Percentiles rank a stretch among this genome's conserved stretches.
Conservation (phyloP, 2,797 vertebrate genomes). For the Neoniphon sammara region DNA sequence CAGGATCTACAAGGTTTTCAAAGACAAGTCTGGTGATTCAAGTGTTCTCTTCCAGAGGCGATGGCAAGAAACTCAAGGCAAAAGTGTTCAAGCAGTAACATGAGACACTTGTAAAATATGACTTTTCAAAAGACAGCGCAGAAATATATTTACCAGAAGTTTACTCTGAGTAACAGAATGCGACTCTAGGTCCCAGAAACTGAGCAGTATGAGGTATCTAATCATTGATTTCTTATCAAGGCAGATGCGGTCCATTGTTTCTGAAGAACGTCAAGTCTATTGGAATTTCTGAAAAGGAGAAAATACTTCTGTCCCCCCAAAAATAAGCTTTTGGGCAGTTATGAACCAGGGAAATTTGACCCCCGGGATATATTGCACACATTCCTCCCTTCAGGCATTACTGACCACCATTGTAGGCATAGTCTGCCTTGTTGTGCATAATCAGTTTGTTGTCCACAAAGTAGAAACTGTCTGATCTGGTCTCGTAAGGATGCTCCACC, state of each 20-base stretch:
- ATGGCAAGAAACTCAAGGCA: slow-evolving; percentile 66
- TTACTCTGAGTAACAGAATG: slow-evolving; percentile 23
- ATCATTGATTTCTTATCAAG: slow-evolving; percentile 54
- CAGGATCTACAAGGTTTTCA: slow-evolving; percentile 22
- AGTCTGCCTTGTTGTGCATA: slow-evolving; percentile 99
- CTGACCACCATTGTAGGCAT: slow-evolving; percentile 97
- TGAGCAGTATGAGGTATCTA: slow-evolving; percentile 45
- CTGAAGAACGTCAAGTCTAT: slow-evolving; percentile 41
- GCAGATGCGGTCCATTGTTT: slow-evolving; percentile 57
- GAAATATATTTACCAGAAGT: background rate
- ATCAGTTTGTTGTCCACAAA: slow-evolving; percentile 99
- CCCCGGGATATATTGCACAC: slow-evolving; percentile 45
- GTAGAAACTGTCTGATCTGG: slow-evolving; percentile 99
- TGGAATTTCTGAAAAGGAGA: slow-evolving; percentile 50
- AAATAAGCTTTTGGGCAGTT: slow-evolving; percentile 31
- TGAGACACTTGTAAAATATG: slow-evolving; percentile 25
- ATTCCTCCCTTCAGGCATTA: slow-evolving; percentile 68
- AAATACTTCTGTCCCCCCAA: slow-evolving; percentile 46
- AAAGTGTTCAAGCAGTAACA: slow-evolving; percentile 53
- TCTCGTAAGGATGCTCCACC: slow-evolving; percentile 96
- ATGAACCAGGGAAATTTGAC: slow-evolving; percentile 36
- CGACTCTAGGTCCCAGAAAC: slow-evolving; percentile 47
- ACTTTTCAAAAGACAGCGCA: slow-evolving; percentile 42
- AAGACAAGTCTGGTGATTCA: slow-evolving; percentile 37
- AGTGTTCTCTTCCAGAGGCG: slow-evolving; percentile 77